Conservation (phyloP, 1,140 invertebrate species). For the Aphis gossypii region DNA sequence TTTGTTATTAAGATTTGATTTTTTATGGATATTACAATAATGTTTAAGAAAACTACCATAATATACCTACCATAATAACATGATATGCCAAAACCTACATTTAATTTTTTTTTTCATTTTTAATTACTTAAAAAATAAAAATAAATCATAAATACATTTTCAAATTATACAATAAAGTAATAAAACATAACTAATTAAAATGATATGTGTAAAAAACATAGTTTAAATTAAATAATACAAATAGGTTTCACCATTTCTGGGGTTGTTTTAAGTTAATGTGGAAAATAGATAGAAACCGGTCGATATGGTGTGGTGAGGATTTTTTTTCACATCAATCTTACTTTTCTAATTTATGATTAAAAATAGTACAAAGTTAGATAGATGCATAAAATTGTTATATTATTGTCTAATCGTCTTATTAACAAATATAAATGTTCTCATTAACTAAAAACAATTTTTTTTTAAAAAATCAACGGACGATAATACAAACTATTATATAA, state of each 20-base stretch:
- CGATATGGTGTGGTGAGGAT: neutral
- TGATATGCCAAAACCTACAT: constrained; percentile 31
- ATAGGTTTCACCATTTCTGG: neutral
- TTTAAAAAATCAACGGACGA: neutral
- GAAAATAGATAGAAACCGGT: neutral
- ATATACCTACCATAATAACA: neutral
- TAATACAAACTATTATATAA: neutral
- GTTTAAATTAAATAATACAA: constrained; percentile 7
- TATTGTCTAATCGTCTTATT: constrained; percentile 36
- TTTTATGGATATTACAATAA: neutral
- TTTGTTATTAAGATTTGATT: neutral
- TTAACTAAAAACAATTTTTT: neutral
- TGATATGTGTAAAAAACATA: constrained; percentile 37
- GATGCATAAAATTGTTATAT: neutral
- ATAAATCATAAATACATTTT: neutral
- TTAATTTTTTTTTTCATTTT: neutral
- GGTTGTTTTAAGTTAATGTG: neutral
- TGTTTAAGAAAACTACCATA: neutral
- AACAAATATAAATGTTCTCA: neutral
- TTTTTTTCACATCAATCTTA: neutral
- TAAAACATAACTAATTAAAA: constrained; percentile 19
- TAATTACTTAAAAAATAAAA: neutral
- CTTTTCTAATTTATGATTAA: neutral
- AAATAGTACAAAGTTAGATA: neutral
- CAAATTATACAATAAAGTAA: neutral